A percentile compares a stretch with the other conserved stretches of the same genome.
These are phyloP conservation scores for Synodontis membranacea DNA, from an alignment of 2,113 vertebrate genomes.

Conservation along the genomic window DNA sequence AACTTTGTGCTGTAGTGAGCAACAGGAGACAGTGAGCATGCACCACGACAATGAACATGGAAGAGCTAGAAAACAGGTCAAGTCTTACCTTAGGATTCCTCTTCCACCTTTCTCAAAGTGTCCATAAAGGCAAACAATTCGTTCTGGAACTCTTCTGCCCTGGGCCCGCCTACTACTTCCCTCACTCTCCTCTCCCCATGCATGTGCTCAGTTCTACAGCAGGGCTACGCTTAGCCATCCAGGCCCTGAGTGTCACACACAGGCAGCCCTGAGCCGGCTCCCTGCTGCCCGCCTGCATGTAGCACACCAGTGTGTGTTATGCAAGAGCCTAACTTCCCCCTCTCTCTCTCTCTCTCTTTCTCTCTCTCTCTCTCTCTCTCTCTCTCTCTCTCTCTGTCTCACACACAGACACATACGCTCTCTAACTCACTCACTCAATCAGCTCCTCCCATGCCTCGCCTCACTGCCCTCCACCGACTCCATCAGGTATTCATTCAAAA, in stretches of 20 bases:
- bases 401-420: conserved; percentile 38
- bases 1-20: conserved; percentile 11
- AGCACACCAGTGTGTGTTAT: conserved; percentile 57
- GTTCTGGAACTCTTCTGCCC: conserved; percentile 56
- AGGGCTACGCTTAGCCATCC: conserved; percentile 45
- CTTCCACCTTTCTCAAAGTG: not conserved
- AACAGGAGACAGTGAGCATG: conserved; percentile 23
- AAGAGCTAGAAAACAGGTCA: conserved; percentile 51
- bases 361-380: conserved; percentile 34
- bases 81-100: conserved; percentile 65
- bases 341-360: conserved; percentile 47
- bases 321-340: conserved; percentile 65
- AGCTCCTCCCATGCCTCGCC: conserved; percentile 71
- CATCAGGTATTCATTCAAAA: conserved; percentile 93
- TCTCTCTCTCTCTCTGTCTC: conserved; percentile 48
- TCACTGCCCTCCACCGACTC: conserved; percentile 74
- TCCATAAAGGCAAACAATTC: conserved; percentile 10
- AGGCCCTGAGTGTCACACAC: conserved; percentile 53
- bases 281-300: conserved; percentile 57
- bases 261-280: conserved; percentile 52
- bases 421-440: conserved; percentile 51
- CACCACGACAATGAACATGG: not conserved
- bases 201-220: conserved; percentile 4
- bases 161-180: conserved; percentile 47
- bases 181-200: conserved; percentile 11